phyloP scores from a whole-genome alignment of 2,888 invertebrate genomes.

The Acanthosepion lycidas region DNA sequence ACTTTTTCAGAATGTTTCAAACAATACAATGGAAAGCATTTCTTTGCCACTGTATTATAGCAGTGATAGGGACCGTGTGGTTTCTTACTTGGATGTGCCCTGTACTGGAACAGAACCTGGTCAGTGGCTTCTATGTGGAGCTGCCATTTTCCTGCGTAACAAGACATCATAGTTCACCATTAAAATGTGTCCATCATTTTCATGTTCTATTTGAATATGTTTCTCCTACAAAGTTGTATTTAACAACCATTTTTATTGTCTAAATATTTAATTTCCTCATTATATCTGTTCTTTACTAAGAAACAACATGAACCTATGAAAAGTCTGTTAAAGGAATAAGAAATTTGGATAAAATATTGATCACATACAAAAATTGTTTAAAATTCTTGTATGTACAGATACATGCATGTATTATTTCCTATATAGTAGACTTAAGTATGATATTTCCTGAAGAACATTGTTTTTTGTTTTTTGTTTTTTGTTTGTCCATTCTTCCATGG shows the following conservation, averaged over 20 bases:
- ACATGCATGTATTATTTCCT: too few relatives aligned
- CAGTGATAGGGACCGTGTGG: constrained; percentile 77
- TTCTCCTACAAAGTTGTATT: background rate
- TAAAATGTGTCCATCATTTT: background rate
- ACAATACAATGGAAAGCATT: constrained; percentile 73
- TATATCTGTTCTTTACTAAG: background rate
- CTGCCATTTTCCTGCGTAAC: constrained; percentile 79
- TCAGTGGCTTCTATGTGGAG: constrained; percentile 80
- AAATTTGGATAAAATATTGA: background rate
- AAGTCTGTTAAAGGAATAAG: background rate
- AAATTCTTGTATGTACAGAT: too few relatives aligned
- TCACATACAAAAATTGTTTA: too few relatives aligned
- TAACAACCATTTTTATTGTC: background rate
- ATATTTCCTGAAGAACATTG: too few relatives aligned
- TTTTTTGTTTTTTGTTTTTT: too few relatives aligned
- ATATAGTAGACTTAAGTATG: too few relatives aligned
- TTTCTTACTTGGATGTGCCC: constrained; percentile 77
- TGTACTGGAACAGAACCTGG: constrained; percentile 75
- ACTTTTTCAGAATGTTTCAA: constrained; percentile 69
- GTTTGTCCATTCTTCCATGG: too few relatives aligned
- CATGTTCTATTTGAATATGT: background rate
- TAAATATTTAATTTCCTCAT: background rate
- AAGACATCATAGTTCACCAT: background rate
- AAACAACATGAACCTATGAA: too few relatives aligned
- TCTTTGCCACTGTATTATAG: constrained; percentile 78